Percentiles rank a stretch among this genome's conserved stretches.
Evolutionary conservation across 2,888 invertebrate genomes (phyloP).

Genomic region (Parasteatoda lunata): DNA sequence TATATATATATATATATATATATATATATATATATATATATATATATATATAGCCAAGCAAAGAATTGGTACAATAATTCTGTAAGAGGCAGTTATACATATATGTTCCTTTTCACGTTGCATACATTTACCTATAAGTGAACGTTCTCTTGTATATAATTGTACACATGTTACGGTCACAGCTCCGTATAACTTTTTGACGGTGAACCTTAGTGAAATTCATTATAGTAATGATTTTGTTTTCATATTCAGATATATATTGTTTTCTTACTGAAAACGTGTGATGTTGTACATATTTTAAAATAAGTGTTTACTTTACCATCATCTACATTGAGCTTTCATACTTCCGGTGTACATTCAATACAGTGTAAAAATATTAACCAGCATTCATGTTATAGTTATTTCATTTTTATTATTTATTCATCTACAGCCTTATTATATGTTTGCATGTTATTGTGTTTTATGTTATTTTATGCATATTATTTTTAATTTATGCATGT

Average conservation of each 20-base stretch:
- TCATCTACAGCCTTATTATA: not conserved
- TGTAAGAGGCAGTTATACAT: too few species aligned
- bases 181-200: not conserved
- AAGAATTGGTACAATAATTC: too few species aligned
- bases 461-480: constrained; percentile 27
- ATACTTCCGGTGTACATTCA: not conserved
- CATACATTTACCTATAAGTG: too few species aligned
- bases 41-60: too few species aligned
- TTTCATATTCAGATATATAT: not conserved
- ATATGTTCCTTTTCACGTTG: too few species aligned
- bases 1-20: too few species aligned
- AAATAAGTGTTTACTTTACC: not conserved
- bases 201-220: not conserved
- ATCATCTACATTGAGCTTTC: constrained; percentile 44
- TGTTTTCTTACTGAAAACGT: constrained; percentile 7
- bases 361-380: not conserved
- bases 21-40: too few species aligned
- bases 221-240: not conserved
- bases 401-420: constrained; percentile 17
- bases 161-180: not conserved
- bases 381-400: not conserved
- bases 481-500: constrained; percentile 44
- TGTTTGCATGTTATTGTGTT: constrained; percentile 35
- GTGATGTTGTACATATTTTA: constrained; percentile 37
- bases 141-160: too few species aligned